Evolutionary conservation across 2,888 invertebrate species (phyloP).

Genomic region (Folsomia candida): DNA sequence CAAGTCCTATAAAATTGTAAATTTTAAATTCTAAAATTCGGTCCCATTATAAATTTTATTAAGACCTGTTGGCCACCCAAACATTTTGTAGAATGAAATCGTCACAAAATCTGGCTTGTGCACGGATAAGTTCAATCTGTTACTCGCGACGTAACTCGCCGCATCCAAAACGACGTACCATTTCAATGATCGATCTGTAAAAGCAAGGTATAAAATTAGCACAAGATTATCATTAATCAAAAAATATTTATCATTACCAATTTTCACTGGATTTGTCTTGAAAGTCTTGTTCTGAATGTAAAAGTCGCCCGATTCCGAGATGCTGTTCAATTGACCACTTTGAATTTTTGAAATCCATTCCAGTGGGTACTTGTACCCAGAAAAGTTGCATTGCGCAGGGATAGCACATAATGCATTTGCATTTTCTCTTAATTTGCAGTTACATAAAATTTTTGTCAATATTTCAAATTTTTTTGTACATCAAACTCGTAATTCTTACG

Average conservation of each 20-base stretch:
- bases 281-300: conserved; percentile 37
- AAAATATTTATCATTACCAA: background rate
- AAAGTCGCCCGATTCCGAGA: conserved; percentile 34
- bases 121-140: conserved; percentile 68
- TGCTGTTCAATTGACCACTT: conserved; percentile 56
- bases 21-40: background rate
- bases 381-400: conserved; percentile 93
- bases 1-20: conserved; percentile 61
- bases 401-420: conserved; percentile 70
- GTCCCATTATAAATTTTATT: background rate
- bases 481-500: background rate
- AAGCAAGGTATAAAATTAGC: no score
- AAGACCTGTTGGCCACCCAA: conserved; percentile 83
- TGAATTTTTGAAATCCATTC: conserved; percentile 66
- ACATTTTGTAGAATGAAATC: conserved; percentile 95
- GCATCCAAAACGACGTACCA: conserved; percentile 84
- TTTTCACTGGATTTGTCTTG: no score
- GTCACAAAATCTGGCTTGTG: conserved; percentile 83
- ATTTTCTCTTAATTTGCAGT: no score
- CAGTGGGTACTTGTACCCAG: conserved; percentile 84
- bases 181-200: no score
- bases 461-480: background rate
- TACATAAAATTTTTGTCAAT: no score
- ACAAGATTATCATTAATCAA: background rate
- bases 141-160: conserved; percentile 76